Conservation (phyloP, 2,888 invertebrate species). For the Pinctada fucata region DNA sequence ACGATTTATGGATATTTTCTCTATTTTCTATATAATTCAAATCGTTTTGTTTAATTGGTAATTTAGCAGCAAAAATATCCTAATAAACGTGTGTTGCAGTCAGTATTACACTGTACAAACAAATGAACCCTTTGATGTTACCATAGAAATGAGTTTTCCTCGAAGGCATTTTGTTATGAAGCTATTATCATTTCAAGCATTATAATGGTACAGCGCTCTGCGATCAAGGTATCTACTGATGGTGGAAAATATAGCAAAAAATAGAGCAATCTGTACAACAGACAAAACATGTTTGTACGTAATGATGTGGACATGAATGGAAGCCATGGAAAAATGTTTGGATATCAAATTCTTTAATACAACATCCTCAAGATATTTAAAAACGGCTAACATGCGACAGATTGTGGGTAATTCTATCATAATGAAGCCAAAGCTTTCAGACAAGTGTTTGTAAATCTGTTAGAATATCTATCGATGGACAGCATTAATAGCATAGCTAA, state of each 20-base stretch:
- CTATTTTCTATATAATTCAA: slow-evolving; percentile 25
- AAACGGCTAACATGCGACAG: no score
- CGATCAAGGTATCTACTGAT: neutral
- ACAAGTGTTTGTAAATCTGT: no score
- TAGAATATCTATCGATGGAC: no score
- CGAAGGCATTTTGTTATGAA: slow-evolving; percentile 28
- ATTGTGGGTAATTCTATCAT: no score
- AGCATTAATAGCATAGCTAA: no score
- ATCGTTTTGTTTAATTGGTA: slow-evolving; percentile 31
- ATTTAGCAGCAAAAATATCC: slow-evolving; percentile 27
- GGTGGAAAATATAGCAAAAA: neutral
- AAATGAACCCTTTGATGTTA: slow-evolving; percentile 25
- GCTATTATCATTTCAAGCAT: slow-evolving; percentile 16
- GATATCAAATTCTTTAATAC: no score
- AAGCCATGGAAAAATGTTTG: no score
- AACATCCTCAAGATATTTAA: no score
- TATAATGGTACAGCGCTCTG: neutral
- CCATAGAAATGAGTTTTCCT: slow-evolving; percentile 24
- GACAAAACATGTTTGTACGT: no score
- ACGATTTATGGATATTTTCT: slow-evolving; percentile 23
- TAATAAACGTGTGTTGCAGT: slow-evolving; percentile 13
- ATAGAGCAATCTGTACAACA: neutral
- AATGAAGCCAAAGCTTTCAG: no score
- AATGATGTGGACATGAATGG: no score
- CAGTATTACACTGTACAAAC: slow-evolving; percentile 25